A percentile compares a stretch with the other conserved stretches of the same genome.
Evolutionary conservation across 2,888 invertebrate genomes (phyloP).

Genomic region (Andricus quercusramuli): DNA sequence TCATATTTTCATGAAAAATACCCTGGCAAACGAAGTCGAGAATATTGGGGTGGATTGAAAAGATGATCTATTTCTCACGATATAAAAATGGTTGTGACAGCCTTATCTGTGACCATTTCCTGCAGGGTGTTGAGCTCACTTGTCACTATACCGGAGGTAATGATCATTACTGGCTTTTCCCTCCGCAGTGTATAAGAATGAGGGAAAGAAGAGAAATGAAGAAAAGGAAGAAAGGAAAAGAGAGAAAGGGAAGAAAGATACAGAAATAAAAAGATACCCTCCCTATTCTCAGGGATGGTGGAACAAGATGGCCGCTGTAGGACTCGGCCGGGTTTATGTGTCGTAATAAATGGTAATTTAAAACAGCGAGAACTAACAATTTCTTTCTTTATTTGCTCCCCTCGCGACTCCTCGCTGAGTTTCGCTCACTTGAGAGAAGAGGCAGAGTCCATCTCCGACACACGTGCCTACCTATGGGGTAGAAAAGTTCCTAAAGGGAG

Average conservation of each 20-base stretch:
- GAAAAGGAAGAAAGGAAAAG: constrained; percentile 50
- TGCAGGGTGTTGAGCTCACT: constrained; percentile 72
- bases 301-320: constrained; percentile 76
- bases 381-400: constrained; percentile 76
- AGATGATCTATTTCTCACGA: constrained; percentile 75
- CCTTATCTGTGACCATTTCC: constrained; percentile 76
- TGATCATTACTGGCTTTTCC: constrained; percentile 73
- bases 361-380: constrained; percentile 79
- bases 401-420: constrained; percentile 51
- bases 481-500: constrained; percentile 37
- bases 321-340: constrained; percentile 74
- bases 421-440: constrained; percentile 45
- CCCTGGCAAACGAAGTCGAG: constrained; percentile 50
- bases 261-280: constrained; percentile 48
- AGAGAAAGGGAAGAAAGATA: constrained; percentile 42
- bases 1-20: background rate
- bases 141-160: constrained; percentile 77
- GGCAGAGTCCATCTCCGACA: constrained; percentile 52
- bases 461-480: constrained; percentile 18
- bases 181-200: constrained; percentile 39
- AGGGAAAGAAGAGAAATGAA: constrained; percentile 44
- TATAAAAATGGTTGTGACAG: constrained; percentile 76
- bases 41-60: constrained; percentile 42
- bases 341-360: constrained; percentile 79
- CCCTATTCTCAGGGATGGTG: constrained; percentile 57